phyloP scores from a whole-genome alignment of 2,113 vertebrate genomes.

The Nannospalax galili region DNA sequence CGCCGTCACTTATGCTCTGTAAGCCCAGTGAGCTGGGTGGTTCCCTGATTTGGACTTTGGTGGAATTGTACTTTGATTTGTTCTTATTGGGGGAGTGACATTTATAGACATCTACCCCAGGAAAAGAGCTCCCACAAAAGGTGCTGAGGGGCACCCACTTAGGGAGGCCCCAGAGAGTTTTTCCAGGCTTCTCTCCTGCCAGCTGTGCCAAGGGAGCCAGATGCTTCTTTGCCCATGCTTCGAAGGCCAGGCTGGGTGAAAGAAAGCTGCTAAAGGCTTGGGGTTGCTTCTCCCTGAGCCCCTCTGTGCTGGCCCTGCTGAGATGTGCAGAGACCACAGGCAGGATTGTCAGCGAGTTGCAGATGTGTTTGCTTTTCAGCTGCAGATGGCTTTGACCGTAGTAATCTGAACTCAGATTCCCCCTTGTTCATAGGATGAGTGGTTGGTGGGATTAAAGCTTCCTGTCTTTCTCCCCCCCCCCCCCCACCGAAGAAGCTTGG shows the following conservation, averaged over 20 bases:
- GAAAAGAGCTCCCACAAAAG: background rate
- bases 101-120: background rate
- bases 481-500: background rate
- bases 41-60: background rate
- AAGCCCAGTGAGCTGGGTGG: background rate
- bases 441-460: conserved; percentile 31
- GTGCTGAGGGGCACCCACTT: background rate
- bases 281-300: rapidly evolving
- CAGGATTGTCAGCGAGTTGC: background rate
- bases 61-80: background rate
- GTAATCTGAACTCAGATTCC: background rate
- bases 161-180: rapidly evolving
- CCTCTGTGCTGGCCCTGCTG: background rate
- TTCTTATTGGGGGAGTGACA: background rate
- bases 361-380: background rate
- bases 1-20: background rate
- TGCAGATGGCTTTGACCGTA: background rate
- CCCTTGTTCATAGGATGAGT: background rate
- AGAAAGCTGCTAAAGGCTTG: background rate
- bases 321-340: background rate
- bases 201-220: background rate
- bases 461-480: background rate
- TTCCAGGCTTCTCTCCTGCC: background rate
- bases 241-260: background rate
- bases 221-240: background rate